phyloP scores from a whole-genome alignment of 64 coral and sea anemone genomes.

The Acropora yongei region DNA sequence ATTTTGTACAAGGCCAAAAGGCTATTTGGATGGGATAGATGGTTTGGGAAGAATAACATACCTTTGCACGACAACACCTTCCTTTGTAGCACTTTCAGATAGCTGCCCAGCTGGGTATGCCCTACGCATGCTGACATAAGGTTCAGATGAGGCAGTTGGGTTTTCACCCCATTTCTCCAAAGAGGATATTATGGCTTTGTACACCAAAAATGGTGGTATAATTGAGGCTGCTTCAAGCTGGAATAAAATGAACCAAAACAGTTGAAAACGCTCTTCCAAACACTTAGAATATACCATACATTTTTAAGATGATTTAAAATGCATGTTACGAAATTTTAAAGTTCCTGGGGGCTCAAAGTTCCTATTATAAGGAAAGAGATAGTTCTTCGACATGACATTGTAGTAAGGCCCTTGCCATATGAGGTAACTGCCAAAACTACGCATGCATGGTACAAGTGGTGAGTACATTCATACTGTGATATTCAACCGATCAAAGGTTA shows the following conservation, averaged over 20 bases:
- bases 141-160: slow-evolving; percentile 71
- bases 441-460: no score
- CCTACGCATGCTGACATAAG: slow-evolving; percentile 65
- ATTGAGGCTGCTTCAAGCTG: slow-evolving; percentile 22
- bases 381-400: no score
- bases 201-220: slow-evolving; percentile 57
- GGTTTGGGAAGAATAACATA: neutral
- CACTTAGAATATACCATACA: neutral
- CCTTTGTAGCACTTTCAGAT: neutral
- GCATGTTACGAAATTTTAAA: no score
- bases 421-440: no score
- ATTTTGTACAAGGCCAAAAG: no score
- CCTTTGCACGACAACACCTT: neutral
- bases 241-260: neutral
- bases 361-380: no score
- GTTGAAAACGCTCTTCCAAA: neutral
- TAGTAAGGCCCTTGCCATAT: no score
- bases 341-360: no score
- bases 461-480: no score
- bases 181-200: slow-evolving; percentile 62
- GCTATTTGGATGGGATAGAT: no score
- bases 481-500: no score
- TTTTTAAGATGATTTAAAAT: no score
- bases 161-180: slow-evolving; percentile 84
- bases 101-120: slow-evolving; percentile 59